Conservation (phyloP, 2,113 vertebrate species). For the Psittacus erithacus region DNA sequence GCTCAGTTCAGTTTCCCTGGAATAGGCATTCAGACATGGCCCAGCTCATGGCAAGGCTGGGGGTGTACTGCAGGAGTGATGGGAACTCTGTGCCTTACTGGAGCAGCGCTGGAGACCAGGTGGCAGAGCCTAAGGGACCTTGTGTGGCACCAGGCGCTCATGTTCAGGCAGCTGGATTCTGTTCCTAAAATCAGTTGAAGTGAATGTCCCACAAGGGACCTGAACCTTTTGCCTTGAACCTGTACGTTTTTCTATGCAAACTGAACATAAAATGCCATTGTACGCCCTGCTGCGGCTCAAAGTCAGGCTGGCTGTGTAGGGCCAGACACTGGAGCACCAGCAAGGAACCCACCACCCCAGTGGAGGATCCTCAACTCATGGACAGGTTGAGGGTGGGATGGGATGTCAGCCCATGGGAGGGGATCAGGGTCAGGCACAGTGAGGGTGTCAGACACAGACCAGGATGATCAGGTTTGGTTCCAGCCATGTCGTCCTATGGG, state of each 20-base stretch:
- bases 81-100: neutral
- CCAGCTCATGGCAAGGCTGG: neutral
- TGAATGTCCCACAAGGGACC: neutral
- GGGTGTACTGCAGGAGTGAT: neutral
- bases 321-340: neutral
- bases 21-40: neutral
- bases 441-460: accelerated
- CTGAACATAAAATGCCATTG: neutral
- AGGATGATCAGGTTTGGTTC: neutral
- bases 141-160: neutral
- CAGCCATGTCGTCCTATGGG: accelerated
- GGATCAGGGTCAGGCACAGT: neutral
- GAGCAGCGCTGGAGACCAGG: neutral
- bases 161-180: neutral
- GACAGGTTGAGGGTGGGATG: neutral
- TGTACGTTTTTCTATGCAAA: neutral
- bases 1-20: neutral
- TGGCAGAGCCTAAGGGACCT: neutral
- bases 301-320: neutral
- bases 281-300: neutral
- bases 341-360: neutral
- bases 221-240: neutral
- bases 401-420: neutral
- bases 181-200: neutral
- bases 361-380: neutral